Conservation (phyloP, 2,888 invertebrate species). For the Anorthoa munda region DNA sequence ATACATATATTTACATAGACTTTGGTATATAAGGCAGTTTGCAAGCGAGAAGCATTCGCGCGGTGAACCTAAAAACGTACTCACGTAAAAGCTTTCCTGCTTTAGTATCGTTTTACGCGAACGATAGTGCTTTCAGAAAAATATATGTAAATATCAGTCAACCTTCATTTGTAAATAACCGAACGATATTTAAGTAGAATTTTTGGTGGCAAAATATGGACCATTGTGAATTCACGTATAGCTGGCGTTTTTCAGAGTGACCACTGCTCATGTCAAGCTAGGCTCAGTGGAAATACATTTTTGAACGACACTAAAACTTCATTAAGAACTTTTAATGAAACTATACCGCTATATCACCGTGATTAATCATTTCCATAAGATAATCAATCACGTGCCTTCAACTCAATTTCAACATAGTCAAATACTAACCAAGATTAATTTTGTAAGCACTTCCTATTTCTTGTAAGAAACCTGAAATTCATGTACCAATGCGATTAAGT, state of each 20-base stretch:
- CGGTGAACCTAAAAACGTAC: constrained; percentile 22
- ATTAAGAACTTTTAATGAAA: not conserved
- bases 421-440: not conserved
- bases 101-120: constrained; percentile 27
- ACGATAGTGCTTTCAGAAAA: constrained; percentile 4
- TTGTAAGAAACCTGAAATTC: not conserved
- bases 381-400: constrained; percentile 11
- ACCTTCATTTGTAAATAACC: not conserved
- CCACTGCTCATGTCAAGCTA: too few species aligned
- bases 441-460: not conserved
- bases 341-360: not conserved
- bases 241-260: not conserved
- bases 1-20: constrained; percentile 4
- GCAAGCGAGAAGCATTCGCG: constrained; percentile 28
- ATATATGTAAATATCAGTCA: constrained; percentile 12
- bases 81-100: constrained; percentile 41
- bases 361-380: not conserved
- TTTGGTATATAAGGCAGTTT: constrained; percentile 13
- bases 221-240: not conserved
- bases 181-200: not conserved
- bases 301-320: not conserved
- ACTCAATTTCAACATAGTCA: not conserved
- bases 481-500: constrained; percentile 7
- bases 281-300: not conserved
- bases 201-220: not conserved